Base-by-base conservation (phyloP, 1,140 invertebrate species). In the Dendroctonus ponderosae region DNA sequence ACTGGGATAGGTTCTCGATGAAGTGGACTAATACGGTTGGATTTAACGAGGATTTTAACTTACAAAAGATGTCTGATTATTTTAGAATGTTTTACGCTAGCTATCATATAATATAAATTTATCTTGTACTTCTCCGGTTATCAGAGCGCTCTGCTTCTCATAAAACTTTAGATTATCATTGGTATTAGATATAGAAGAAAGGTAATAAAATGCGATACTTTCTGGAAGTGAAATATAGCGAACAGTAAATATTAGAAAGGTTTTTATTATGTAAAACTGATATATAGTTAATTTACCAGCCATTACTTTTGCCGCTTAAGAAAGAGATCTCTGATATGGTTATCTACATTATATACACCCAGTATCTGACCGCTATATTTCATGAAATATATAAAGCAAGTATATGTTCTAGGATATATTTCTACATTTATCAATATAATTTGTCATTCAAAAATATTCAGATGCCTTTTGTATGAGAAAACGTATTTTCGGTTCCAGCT, bases 131-230 rank as follows among this genome's bases (percentile, higher is more conserved):
- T 67, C 65, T 60, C 43, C 40, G 6, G 26, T 54, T 44, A 67
- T 61, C 65, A 67, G 65, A 44, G 65, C 56, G 65, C 65, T 67
- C 65, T 67, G 65, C 65, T 43, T 67, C 37, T 51, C 26, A 26
- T 26, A 26, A 26, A 26, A 26, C 26, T 26, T 26, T 26, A 26
- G 26, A 26, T 26, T 26, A 26, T 26, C 26, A 26, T 26, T 26
- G 26, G 26, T 26, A 26, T 1, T 26, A 26, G 26, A 26, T 26
- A 26, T 26, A 26, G 26, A 1, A 26, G 26, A 26, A 26, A 26
- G 26, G 26, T 26, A 26, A 26, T 26, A 26, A 26, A 26, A 26
- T 26, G 26, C 26, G 26, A 26, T 26, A 26, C 26, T 26, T 26
- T 26, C 26, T 26, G 26, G 26, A 26, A 26, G 26, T 26, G 26